phyloP scores from a whole-genome alignment of 2,797 vertebrate genomes.

The Rhynchotus rufescens region DNA sequence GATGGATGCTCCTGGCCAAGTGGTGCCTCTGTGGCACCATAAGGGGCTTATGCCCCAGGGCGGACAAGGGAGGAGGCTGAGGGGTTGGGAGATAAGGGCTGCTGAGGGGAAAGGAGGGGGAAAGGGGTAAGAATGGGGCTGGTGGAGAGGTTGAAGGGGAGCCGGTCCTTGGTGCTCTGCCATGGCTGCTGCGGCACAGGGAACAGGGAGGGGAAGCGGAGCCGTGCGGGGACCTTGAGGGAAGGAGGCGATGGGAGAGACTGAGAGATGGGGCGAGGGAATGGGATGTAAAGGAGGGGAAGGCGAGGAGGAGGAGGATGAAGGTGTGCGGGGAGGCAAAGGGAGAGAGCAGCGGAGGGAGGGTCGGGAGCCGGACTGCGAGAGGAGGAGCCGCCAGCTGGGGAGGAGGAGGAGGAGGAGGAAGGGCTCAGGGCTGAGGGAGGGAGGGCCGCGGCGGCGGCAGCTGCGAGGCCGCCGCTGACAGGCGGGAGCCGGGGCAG shows the following conservation, averaged over 20 bases:
- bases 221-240: neutral
- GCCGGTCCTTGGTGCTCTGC: neutral
- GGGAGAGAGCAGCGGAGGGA: neutral
- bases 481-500: neutral
- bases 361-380: neutral
- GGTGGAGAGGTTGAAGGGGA: neutral
- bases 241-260: neutral
- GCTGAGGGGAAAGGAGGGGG: neutral
- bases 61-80: neutral
- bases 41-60: neutral
- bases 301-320: neutral
- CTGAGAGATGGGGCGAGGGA: neutral
- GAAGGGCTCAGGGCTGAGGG: neutral
- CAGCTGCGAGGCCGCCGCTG: conserved; percentile 25
- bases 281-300: neutral
- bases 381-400: neutral
- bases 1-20: no score
- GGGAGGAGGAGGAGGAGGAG: neutral
- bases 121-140: neutral
- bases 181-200: rapidly evolving
- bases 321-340: neutral
- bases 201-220: neutral
- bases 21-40: rapidly evolving
- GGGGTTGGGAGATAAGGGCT: neutral
- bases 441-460: neutral